A percentile compares a stretch with the other conserved stretches of the same genome.
These are phyloP conservation scores for Mantis religiosa DNA, from an alignment of 2,888 invertebrate genomes.

Conservation along the genomic window DNA sequence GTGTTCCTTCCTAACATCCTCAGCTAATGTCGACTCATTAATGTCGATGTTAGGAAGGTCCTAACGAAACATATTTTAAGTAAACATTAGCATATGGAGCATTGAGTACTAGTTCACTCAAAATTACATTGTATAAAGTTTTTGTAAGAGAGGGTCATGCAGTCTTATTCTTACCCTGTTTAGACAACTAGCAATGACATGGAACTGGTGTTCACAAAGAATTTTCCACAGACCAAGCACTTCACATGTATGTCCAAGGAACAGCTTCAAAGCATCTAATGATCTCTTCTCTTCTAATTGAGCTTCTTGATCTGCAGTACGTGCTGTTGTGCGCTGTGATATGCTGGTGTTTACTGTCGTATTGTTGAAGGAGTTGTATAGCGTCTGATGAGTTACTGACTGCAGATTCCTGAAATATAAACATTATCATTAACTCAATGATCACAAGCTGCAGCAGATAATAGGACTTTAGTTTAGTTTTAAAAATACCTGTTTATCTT, in stretches of 20 bases:
- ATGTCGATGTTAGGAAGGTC: no score
- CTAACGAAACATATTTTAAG: no score
- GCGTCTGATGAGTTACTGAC: not conserved
- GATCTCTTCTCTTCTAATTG: constrained; percentile 68
- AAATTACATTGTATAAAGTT: no score
- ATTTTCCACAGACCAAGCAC: constrained; percentile 91
- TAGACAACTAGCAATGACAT: constrained; percentile 67
- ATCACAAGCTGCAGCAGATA: no score
- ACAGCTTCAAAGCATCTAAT: constrained; percentile 68
- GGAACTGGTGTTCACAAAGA: constrained; percentile 87
- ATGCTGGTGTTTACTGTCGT: not conserved
- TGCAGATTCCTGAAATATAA: not conserved
- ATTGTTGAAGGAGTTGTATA: not conserved
- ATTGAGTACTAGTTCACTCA: no score
- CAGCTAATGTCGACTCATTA: no score
- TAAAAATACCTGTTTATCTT: no score
- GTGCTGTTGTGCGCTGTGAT: not conserved
- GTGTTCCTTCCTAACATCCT: no score
- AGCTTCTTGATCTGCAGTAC: constrained; percentile 32
- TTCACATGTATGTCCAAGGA: constrained; percentile 77
- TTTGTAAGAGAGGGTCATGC: no score
- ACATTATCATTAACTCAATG: no score
- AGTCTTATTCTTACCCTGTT: constrained; percentile 47
- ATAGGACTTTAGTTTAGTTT: no score
- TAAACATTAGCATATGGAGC: no score